Percentiles rank a stretch among this genome's conserved stretches.
phyloP scores from a whole-genome alignment of 2,113 vertebrate species.

The Rhea americana region DNA sequence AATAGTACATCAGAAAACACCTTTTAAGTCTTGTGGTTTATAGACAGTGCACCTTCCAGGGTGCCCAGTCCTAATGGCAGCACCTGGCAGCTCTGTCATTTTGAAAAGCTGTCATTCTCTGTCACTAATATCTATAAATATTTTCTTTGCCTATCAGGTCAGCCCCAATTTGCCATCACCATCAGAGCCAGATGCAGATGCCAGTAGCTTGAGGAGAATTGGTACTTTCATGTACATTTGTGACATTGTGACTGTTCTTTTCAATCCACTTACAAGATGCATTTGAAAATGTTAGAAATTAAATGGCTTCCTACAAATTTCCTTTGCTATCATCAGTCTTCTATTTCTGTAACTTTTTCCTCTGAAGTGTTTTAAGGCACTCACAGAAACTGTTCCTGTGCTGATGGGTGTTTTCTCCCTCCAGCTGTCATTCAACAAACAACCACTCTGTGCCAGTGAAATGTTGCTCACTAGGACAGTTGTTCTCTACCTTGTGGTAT shows the following conservation, averaged over 20 bases:
- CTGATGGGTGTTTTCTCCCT: background rate
- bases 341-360: background rate
- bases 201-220: background rate
- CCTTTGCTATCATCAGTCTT: background rate
- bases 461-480: background rate
- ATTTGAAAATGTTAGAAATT: background rate
- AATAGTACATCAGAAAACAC: background rate
- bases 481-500: background rate
- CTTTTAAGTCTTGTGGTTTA: background rate
- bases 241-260: background rate
- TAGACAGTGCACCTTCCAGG: background rate
- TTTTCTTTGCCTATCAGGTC: background rate
- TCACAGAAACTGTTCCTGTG: background rate
- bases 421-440: background rate
- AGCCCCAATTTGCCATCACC: background rate
- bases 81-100: background rate
- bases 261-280: background rate
- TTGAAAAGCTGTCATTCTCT: background rate
- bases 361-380: background rate
- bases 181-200: background rate
- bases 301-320: background rate
- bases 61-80: background rate
- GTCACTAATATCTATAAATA: background rate
- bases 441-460: background rate
- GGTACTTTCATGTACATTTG: background rate